Conservation (phyloP, 2,113 vertebrate genomes). For the Thunnus maccoyii region DNA sequence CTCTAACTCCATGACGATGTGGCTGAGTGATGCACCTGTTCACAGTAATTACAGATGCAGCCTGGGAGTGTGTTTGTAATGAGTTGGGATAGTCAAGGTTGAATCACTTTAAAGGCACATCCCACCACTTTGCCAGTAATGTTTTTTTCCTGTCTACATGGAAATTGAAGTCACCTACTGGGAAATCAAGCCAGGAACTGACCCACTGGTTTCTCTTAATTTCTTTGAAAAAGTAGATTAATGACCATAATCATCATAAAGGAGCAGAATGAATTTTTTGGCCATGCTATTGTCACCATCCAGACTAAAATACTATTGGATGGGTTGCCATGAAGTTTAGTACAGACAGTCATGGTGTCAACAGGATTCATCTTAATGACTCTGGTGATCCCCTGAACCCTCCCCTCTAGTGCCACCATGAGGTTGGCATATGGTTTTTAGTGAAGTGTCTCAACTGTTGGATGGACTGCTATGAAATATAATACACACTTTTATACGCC, state of each 20-base stretch:
- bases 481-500: too few relatives aligned
- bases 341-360: not conserved
- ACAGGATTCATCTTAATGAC: not conserved
- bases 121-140: conserved; percentile 54
- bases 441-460: too few relatives aligned
- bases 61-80: conserved; percentile 67
- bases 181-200: conserved; percentile 11
- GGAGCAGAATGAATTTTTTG: not conserved
- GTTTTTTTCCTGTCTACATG: conserved; percentile 39
- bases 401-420: too few relatives aligned
- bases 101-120: conserved; percentile 73
- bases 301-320: not conserved
- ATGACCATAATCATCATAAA: not conserved
- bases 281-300: too few relatives aligned
- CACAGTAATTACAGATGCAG: conserved; percentile 77
- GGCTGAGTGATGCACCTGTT: conserved; percentile 84
- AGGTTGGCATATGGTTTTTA: too few relatives aligned
- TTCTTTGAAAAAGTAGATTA: not conserved
- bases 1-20: conserved; percentile 73
- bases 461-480: too few relatives aligned
- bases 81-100: conserved; percentile 79
- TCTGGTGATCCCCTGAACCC: not conserved
- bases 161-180: conserved; percentile 18
- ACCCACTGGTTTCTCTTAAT: not conserved
- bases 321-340: not conserved